Evolutionary conservation across 2,888 invertebrate genomes (phyloP).

Genomic region (Drosophila borealis): DNA sequence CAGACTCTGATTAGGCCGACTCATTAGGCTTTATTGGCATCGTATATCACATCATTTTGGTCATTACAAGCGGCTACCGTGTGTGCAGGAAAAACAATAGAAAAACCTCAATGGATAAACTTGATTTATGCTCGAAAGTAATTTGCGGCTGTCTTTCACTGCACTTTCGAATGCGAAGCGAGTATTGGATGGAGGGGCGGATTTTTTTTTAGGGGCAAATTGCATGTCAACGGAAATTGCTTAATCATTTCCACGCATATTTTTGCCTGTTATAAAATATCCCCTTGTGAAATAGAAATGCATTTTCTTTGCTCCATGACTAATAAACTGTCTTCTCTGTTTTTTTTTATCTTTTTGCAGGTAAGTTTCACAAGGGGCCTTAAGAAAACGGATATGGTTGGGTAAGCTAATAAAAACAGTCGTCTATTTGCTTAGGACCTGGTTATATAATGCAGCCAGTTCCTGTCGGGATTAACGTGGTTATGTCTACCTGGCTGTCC

Average conservation of each 20-base stretch:
- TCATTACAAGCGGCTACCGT: conserved; percentile 8
- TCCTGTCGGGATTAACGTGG: conserved; percentile 40
- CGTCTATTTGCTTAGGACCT: conserved; percentile 67
- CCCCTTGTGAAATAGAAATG: conserved; percentile 53
- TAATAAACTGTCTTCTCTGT: conserved; percentile 47
- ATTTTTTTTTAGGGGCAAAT: conserved; percentile 31
- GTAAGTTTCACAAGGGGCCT: conserved; percentile 56
- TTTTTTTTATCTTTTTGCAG: conserved; percentile 52
- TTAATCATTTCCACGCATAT: conserved; percentile 70
- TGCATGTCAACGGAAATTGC: conserved; percentile 72
- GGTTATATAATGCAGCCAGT: conserved; percentile 48
- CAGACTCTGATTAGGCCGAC: conserved; percentile 7
- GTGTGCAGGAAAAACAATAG: conserved; percentile 7
- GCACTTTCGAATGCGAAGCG: conserved; percentile 10
- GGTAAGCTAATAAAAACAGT: conserved; percentile 70
- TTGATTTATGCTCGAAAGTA: conserved; percentile 46
- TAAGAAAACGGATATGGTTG: conserved; percentile 64
- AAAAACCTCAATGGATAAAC: conserved; percentile 54
- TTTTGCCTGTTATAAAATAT: conserved; percentile 45
- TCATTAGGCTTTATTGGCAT: conserved; percentile 34
- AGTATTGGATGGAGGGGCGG: neutral
- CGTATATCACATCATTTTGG: conserved; percentile 33
- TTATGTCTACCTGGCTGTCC: conserved; percentile 34
- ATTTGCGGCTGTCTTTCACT: conserved; percentile 14
- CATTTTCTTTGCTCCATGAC: conserved; percentile 48